Evolutionary conservation across 2,113 vertebrate genomes (phyloP).

Genomic region (Dendrocopos noguchii): DNA sequence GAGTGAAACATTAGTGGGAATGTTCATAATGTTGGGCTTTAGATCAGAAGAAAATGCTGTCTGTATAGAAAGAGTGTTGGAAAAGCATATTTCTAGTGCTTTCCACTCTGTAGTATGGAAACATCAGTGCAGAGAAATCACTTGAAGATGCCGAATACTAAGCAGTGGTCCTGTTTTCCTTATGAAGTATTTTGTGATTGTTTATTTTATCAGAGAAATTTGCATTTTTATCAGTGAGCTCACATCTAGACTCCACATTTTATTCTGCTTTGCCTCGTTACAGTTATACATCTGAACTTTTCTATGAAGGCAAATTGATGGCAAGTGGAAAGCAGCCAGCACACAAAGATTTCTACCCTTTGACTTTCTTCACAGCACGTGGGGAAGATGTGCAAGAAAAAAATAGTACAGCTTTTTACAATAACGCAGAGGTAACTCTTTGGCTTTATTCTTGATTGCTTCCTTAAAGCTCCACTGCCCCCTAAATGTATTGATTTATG

Average conservation of each 20-base stretch:
- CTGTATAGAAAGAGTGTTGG: not conserved
- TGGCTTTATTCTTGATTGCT: slow-evolving; percentile 13
- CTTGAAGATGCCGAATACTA: not conserved
- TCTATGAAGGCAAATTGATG: slow-evolving; percentile 98
- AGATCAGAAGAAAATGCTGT: not conserved
- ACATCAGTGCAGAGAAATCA: not conserved
- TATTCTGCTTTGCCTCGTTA: slow-evolving; percentile 51
- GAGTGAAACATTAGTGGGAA: not conserved
- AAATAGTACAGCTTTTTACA: slow-evolving; percentile 99
- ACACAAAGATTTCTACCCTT: slow-evolving; percentile 98
- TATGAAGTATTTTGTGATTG: slow-evolving; percentile 25
- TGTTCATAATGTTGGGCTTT: not conserved
- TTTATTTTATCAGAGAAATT: slow-evolving; percentile 39
- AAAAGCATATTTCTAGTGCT: not conserved
- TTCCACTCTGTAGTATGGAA: slow-evolving; percentile 22
- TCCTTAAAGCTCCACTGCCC: not conserved
- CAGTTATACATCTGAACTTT: slow-evolving; percentile 98
- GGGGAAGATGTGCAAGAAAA: slow-evolving; percentile 99
- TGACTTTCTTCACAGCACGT: slow-evolving; percentile 97
- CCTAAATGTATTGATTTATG: not conserved
- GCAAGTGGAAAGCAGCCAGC: slow-evolving; percentile 98
- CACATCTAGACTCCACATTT: slow-evolving; percentile 13
- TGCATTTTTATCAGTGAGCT: not conserved
- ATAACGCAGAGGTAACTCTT: slow-evolving; percentile 93
- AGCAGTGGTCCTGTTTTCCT: slow-evolving; percentile 34